Percentiles rank a stretch among this genome's conserved stretches.
These are phyloP conservation scores for Nowickia ferox DNA, from an alignment of 2,888 invertebrate genomes.

Conservation along the genomic window DNA sequence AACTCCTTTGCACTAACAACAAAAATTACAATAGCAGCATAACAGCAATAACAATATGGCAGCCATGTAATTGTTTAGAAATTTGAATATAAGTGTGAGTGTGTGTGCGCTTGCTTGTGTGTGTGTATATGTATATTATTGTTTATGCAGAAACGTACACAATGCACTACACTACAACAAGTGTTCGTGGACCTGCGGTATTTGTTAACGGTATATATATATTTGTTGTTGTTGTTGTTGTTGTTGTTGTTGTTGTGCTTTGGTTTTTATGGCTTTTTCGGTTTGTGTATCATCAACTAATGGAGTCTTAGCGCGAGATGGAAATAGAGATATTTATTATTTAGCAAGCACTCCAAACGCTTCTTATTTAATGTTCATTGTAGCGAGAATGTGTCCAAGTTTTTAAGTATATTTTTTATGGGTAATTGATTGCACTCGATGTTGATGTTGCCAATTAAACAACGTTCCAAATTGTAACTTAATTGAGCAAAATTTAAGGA, in stretches of 20 bases:
- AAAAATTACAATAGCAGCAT: background rate
- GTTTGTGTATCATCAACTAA: conserved; percentile 46
- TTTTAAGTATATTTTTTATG: background rate
- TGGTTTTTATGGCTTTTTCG: conserved; percentile 67
- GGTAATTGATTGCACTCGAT: conserved; percentile 66
- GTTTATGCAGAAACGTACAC: conserved; percentile 1
- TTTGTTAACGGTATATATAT: conserved; percentile 63
- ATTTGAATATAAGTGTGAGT: conserved; percentile 5
- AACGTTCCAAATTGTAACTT: conserved; percentile 78
- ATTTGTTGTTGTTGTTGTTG: conserved; percentile 10
- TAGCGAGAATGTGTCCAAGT: background rate
- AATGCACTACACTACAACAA: conserved; percentile 14
- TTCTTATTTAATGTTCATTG: background rate
- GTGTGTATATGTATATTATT: background rate
- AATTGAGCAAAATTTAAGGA: conserved; percentile 81
- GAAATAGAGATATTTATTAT: background rate
- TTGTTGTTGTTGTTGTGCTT: conserved; percentile 48
- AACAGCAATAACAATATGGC: conserved; percentile 45
- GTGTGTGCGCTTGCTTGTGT: background rate
- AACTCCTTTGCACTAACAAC: conserved; percentile 24
- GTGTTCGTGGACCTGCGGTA: conserved; percentile 33
- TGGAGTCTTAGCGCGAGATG: background rate
- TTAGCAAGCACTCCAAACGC: background rate
- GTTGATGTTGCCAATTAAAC: conserved; percentile 76
- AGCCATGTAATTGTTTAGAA: conserved; percentile 22